A percentile compares a stretch with the other conserved stretches of the same genome.
Conservation (phyloP, 2,888 invertebrate species). For the Panzeria rudis region DNA sequence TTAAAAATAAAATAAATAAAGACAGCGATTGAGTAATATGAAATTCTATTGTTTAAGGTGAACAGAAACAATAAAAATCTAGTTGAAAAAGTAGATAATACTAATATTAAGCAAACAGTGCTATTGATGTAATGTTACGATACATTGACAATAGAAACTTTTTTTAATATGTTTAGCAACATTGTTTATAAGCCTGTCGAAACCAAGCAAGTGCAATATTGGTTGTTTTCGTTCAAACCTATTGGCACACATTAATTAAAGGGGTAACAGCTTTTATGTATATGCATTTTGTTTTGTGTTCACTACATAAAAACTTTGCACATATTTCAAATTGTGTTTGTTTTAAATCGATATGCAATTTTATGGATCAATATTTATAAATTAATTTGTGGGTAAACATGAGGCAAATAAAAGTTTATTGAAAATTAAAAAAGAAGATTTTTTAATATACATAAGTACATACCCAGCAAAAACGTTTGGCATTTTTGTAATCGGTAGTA, state of each 20-base stretch:
- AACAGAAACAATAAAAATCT: constrained; percentile 20
- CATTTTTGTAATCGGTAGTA: too few species aligned
- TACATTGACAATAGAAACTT: not conserved
- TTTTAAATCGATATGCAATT: not conserved
- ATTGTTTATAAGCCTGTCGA: constrained; percentile 44
- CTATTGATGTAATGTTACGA: not conserved
- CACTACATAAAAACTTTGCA: not conserved
- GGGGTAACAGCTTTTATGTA: not conserved
- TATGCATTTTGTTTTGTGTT: not conserved
- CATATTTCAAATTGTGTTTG: not conserved
- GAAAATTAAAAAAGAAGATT: too few species aligned
- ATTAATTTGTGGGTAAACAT: too few species aligned
- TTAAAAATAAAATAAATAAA: constrained; percentile 11
- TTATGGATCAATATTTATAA: not conserved
- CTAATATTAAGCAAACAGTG: not conserved
- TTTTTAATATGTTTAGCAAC: constrained; percentile 46
- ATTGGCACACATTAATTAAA: not conserved
- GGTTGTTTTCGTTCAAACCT: not conserved
- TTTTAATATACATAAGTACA: too few species aligned
- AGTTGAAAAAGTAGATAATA: constrained; percentile 25
- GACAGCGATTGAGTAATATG: constrained; percentile 24
- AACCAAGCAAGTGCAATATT: constrained; percentile 50
- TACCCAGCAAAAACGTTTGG: too few species aligned
- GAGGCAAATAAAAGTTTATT: too few species aligned
- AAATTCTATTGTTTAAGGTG: constrained; percentile 52